Conservation (phyloP, 2,888 invertebrate genomes). For the Meganola albula region DNA sequence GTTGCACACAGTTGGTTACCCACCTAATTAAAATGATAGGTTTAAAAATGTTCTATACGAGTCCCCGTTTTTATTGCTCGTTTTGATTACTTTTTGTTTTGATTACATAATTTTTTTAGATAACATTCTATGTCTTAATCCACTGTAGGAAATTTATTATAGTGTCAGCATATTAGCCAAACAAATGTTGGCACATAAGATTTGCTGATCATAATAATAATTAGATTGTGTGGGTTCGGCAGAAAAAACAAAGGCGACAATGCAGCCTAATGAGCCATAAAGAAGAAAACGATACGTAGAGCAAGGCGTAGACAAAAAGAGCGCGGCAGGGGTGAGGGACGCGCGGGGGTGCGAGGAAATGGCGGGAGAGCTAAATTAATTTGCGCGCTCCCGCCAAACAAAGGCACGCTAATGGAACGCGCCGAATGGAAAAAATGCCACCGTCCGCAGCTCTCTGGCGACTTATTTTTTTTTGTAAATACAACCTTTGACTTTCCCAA, state of each 20-base stretch:
- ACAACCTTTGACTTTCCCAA: slow-evolving; percentile 76
- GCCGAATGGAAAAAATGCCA: slow-evolving; percentile 79
- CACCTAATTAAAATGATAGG: too few species aligned
- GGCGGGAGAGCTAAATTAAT: slow-evolving; percentile 78
- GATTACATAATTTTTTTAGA: too few species aligned
- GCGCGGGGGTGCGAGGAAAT: slow-evolving; percentile 65
- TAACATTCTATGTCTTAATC: too few species aligned
- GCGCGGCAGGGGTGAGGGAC: slow-evolving; percentile 55
- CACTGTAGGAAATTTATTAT: slow-evolving; percentile 1
- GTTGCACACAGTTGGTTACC: too few species aligned
- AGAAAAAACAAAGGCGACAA: slow-evolving; percentile 75
- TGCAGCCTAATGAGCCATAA: slow-evolving; percentile 77
- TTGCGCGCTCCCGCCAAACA: slow-evolving; percentile 78
- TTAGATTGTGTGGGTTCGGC: slow-evolving; percentile 67
- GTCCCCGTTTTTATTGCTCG: too few species aligned
- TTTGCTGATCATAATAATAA: slow-evolving; percentile 69
- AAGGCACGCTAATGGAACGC: slow-evolving; percentile 79
- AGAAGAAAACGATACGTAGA: slow-evolving; percentile 78
- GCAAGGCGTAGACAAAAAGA: slow-evolving; percentile 76
- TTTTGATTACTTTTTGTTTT: too few species aligned
- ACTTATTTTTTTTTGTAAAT: slow-evolving; percentile 72
- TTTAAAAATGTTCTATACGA: too few species aligned
- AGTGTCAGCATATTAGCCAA: slow-evolving; percentile 18
- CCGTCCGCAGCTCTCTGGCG: slow-evolving; percentile 75
- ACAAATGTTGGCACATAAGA: slow-evolving; percentile 40